These are phyloP conservation scores for Leucophora obtusa DNA, from an alignment of 2,888 invertebrate genomes.

Conservation along the genomic window DNA sequence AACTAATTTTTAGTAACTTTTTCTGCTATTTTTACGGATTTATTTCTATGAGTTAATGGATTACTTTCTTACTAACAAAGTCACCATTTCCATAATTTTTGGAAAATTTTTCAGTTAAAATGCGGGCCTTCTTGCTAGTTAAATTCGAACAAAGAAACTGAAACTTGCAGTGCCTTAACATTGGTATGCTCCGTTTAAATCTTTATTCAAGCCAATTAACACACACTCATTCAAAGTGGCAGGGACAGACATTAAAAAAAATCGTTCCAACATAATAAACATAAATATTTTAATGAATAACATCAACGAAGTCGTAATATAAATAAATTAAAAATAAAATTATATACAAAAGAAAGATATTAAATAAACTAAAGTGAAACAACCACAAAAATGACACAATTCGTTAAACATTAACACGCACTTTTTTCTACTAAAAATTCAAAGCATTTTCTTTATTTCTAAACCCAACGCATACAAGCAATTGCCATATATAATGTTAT, in stretches of 20 bases:
- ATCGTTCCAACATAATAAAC: constrained; percentile 75
- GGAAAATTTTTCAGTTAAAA: too few species aligned
- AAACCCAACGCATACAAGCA: constrained; percentile 12
- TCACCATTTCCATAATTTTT: too few species aligned
- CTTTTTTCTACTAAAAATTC: constrained; percentile 11
- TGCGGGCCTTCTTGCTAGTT: too few species aligned
- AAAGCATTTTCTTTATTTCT: constrained; percentile 21
- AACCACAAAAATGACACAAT: constrained; percentile 53
- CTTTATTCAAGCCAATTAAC: constrained; percentile 74
- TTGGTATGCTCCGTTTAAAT: constrained; percentile 64
- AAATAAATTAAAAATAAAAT: constrained; percentile 22
- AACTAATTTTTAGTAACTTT: too few species aligned
- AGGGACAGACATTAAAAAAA: constrained; percentile 67
- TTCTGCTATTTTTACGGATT: too few species aligned
- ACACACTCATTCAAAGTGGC: constrained; percentile 55
- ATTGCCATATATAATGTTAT: constrained; percentile 26
- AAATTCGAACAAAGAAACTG: too few species aligned
- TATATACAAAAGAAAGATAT: constrained; percentile 35
- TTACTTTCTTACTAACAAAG: too few species aligned
- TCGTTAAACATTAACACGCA: constrained; percentile 49
- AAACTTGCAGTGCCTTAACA: constrained; percentile 49
- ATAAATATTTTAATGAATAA: constrained; percentile 71
- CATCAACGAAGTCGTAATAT: constrained; percentile 21
- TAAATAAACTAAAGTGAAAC: constrained; percentile 42
- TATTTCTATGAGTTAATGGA: too few species aligned